Base-by-base conservation (phyloP, 1,140 invertebrate genomes). In the Ceratitis capitata region DNA sequence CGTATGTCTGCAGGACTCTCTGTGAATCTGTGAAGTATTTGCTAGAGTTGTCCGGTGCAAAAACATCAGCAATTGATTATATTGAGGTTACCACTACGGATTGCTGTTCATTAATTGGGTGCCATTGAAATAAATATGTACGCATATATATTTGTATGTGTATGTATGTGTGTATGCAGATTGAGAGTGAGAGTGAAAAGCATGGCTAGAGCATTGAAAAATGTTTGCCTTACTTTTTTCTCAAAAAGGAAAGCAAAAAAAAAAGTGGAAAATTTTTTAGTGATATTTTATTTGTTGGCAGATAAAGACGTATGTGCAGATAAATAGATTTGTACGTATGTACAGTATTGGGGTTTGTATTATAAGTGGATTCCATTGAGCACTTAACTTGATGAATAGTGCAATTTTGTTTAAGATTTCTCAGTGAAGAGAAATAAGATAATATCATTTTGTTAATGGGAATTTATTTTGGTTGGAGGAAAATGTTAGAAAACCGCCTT, bases 331-430 rank as follows among this genome's bases (percentile, higher is more conserved):
- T n/a, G 51, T 53, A n/a, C 51, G 51, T n/a, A 53, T 53, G 51
- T 53, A n/a, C 16, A 7, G n/a, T 19, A 7, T 53, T 53, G 51
- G 23, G 7, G 51, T n/a, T n/a, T 56, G 51, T 56, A 23, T 56
- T 14, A n/a, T n/a, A 10, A 12, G 51, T 53, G 51, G 16, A 19
- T 61, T 2, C 39, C 16, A 16, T 42, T 78, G 45, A 78, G 69
- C 69, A 78, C 39, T 78, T 78, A 78, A 78, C 19, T 78, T 78
- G 69, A 78, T 78, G 69, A 35, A 78, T 45, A 4, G 64, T 74
- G 14, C 64, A 74, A 74, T 74, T 42, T 74, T 23, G 19, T 39
- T 26, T 19, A 74, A 42, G 35, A 39, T 39, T n/a, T 12, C n/a
- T n/a, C n/a, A n/a, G n/a, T n/a, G n/a, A n/a, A n/a, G n/a, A n/a